Evolutionary conservation across 1,140 invertebrate species (phyloP), one percentile per base, ranked within the genome.

Genomic region (Cepaea nemoralis): DNA sequence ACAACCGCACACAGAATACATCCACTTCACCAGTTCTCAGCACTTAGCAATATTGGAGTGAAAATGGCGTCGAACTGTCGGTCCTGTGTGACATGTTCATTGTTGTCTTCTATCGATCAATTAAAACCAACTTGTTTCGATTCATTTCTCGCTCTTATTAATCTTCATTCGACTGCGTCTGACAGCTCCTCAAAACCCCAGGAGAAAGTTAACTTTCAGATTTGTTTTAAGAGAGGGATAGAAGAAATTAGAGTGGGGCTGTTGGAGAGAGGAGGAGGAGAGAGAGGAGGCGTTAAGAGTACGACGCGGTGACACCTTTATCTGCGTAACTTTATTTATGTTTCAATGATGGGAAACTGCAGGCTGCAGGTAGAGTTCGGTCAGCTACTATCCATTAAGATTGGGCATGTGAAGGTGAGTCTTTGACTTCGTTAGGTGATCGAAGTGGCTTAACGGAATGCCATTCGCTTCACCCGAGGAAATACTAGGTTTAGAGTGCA

Each of bases 141-240:
- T 63, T 63, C 59, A 63, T 63, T 63, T 6, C 59, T 63, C n/a
- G n/a, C 59, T 63, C 59, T 63, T 63, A 63, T 63, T 63, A 63
- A 63, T 63, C 59, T 63, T 63, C 59, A 63, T 63, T 63, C n/a
- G n/a, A 63, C 27, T 27, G 59, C 59, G 27, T 63, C 59, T 63
- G 59, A 63, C 59, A 63, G 59, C 59, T 63, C 59, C 16, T 63
- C 27, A 63, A 63, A n/a, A 63, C 27, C 59, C n/a, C n/a, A 39
- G 24, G 40, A 71, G 24, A 27, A 69, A 69, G 37, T 24, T 55
- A 55, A 55, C 50, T 55, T 55, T 55, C 22, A 55, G 8, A 55
- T 55, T 55, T 55, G 19, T 55, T 8, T 2, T 63, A 27, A 31
- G 59, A 63, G 59, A 63, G 5, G 16, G 59, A 63, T 31, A 6